phyloP scores from a whole-genome alignment of 2,797 vertebrate species.

The Prionace glauca region DNA sequence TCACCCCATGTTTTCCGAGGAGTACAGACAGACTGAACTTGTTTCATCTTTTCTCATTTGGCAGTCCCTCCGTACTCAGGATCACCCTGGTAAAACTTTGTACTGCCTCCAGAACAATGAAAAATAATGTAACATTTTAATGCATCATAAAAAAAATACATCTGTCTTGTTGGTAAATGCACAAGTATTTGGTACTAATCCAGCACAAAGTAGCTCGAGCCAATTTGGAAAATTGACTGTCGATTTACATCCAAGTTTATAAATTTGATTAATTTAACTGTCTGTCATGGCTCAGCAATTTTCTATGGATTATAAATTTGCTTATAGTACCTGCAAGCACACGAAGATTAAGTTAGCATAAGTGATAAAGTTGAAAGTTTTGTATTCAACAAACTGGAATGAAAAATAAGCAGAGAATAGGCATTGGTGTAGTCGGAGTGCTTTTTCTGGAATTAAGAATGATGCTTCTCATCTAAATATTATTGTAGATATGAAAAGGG shows the following conservation, averaged over 20 bases:
- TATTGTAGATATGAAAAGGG: too few species aligned
- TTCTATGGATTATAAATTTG: background rate
- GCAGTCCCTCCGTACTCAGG: too few species aligned
- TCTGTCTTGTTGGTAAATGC: background rate
- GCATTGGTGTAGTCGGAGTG: background rate
- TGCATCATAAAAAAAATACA: background rate
- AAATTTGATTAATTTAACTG: background rate
- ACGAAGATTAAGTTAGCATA: background rate
- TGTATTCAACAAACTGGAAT: too few species aligned
- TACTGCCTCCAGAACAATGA: too few species aligned
- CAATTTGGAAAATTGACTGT: background rate
- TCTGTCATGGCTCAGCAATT: background rate
- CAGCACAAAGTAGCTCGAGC: background rate
- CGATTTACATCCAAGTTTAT: background rate
- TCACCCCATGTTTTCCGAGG: too few species aligned
- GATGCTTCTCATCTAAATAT: too few species aligned
- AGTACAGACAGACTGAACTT: too few species aligned
- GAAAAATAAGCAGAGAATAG: background rate
- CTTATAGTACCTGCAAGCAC: background rate
- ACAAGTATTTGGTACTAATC: background rate
- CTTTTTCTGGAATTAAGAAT: background rate
- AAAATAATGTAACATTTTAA: background rate
- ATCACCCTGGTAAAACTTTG: too few species aligned
- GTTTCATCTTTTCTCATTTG: too few species aligned
- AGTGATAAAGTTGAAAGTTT: background rate